Percentiles rank a stretch among this genome's conserved stretches.
These are phyloP conservation scores for Enteromius fasciolatus DNA, from an alignment of 2,797 vertebrate species.

Conservation along the genomic window DNA sequence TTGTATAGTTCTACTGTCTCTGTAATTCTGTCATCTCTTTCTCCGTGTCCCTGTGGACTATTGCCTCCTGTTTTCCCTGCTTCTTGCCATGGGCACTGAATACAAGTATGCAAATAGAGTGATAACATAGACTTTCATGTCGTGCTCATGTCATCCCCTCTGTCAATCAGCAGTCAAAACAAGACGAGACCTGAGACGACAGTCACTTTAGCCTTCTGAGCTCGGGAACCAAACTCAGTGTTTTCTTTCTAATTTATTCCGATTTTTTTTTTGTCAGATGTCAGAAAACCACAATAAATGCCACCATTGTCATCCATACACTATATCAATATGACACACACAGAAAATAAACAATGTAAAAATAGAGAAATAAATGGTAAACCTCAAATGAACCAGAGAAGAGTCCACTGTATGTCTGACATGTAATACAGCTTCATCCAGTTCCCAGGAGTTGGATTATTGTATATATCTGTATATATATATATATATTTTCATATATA, in stretches of 20 bases:
- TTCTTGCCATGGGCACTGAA: conserved; percentile 67
- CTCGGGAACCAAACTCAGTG: conserved; percentile 64
- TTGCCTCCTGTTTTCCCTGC: conserved; percentile 64
- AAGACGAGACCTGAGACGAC: conserved; percentile 58
- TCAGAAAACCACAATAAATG: conserved; percentile 78
- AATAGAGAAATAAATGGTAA: conserved; percentile 68
- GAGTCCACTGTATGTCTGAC: conserved; percentile 77
- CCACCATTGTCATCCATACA: conserved; percentile 78
- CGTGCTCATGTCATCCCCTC: conserved; percentile 64
- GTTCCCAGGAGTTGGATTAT: conserved; percentile 59
- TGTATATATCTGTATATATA: conserved; percentile 66
- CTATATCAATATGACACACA: conserved; percentile 76
- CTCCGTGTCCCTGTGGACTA: conserved; percentile 57
- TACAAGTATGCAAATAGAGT: conserved; percentile 70
- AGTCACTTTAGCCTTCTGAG: conserved; percentile 56
- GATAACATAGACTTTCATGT: conserved; percentile 68
- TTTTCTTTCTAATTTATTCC: conserved; percentile 76
- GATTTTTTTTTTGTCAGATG: conserved; percentile 67
- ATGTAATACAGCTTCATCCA: conserved; percentile 83
- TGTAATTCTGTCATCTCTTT: conserved; percentile 46
- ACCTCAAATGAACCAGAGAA: conserved; percentile 61
- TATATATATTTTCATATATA: conserved; percentile 56
- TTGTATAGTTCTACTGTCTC: conserved; percentile 22
- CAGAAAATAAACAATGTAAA: conserved; percentile 64
- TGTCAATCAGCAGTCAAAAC: conserved; percentile 55